Evolutionary conservation across 2,888 invertebrate species (phyloP).

Genomic region (Drosophila prostipennis): DNA sequence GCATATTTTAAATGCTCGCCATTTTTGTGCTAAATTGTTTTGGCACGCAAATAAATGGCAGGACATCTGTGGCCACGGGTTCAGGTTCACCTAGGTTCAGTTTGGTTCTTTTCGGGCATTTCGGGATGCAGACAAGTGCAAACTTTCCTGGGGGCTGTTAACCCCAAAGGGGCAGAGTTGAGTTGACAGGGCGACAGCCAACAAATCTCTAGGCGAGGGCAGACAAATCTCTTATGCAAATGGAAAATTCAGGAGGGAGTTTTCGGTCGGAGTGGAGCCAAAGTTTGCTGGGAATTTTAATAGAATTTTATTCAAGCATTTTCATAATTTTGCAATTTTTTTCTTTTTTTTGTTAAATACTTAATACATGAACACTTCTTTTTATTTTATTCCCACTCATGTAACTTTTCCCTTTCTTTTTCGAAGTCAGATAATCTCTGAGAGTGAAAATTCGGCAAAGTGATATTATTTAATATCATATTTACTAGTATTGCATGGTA

Average conservation of each 20-base stretch:
- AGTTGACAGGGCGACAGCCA: conserved; percentile 56
- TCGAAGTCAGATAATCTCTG: too few species aligned
- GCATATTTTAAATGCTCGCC: conserved; percentile 75
- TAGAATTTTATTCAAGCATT: not conserved
- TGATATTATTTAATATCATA: too few species aligned
- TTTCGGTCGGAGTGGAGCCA: not conserved
- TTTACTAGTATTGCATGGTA: too few species aligned
- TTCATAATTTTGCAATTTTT: too few species aligned
- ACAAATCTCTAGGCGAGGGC: conserved; percentile 63
- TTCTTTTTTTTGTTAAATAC: too few species aligned
- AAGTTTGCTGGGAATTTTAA: conserved; percentile 3
- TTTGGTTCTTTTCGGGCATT: not conserved
- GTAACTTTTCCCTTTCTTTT: too few species aligned
- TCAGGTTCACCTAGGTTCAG: conserved; percentile 10
- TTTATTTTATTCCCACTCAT: too few species aligned
- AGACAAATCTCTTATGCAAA: conserved; percentile 61
- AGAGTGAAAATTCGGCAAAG: too few species aligned
- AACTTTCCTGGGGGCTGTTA: conserved; percentile 64
- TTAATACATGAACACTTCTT: too few species aligned
- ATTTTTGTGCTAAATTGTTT: conserved; percentile 80
- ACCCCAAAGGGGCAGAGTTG: conserved; percentile 57
- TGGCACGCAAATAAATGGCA: conserved; percentile 78
- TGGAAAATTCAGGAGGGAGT: conserved; percentile 6
- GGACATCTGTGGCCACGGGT: conserved; percentile 61
- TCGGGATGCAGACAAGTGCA: conserved; percentile 50